Base-by-base conservation (phyloP, 2,113 vertebrate genomes). In the Coptodon rendalli region DNA sequence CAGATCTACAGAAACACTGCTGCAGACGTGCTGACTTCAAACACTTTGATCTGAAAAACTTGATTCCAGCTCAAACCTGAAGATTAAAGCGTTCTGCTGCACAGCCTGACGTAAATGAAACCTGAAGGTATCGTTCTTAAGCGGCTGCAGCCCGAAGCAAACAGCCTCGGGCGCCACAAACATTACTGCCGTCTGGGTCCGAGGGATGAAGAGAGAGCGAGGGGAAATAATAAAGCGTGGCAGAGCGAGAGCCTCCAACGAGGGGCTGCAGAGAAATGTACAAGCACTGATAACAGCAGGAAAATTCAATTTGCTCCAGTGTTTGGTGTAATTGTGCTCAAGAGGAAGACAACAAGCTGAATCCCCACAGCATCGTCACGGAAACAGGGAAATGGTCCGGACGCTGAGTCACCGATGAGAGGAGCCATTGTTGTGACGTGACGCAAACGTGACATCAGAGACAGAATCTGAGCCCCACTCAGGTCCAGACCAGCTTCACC, bases 101-200 rank as follows among this genome's bases (percentile, higher is more conserved):
- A 43, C 29, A 84, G 34, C 27, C 56, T 57, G 36, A 82, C 1
- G 40, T n/a, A 61, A 38, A 90, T 10, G 1, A 66, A 50, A 9
- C 76, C 54, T 48, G 71, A 81, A 40, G 56, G 83, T 59, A 0
- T 40, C 57, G 3, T 38, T 82, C 48, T 78, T 2, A 12, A 36
- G 56, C 6, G 7, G 22, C 82, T 11, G 63, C 73, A 22, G 76
- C 81, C 68, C 6, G 10, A 56, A 73, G 88, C 73, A 4, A 78
- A 29, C 19, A 0, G 6, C 29, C 91, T 61, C 57, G 1, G 79
- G 73, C 76, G 59, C 88, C 83, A 34, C 10, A 45, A 66, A 17
- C 87, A 71, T 89, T 88, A 81, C 81, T 13, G 61, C 6, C 8
- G 63, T 88, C 92, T 83, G 82, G 14, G 29, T 66, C 40, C 6